Evolutionary conservation across 2,888 invertebrate species (phyloP).

Genomic region (Lypha dubia): DNA sequence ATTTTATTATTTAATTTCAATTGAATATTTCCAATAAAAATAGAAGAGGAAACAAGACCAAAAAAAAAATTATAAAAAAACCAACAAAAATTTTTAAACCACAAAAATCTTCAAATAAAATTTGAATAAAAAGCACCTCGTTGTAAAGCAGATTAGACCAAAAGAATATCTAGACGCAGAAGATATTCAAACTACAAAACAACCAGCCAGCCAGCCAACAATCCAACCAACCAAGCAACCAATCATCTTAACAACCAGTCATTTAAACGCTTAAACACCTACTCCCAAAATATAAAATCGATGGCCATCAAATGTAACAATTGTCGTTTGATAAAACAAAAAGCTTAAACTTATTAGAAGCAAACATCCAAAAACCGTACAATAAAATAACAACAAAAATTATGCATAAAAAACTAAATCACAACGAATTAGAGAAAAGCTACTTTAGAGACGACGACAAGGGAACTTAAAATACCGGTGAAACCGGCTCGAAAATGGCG

Average conservation of each 20-base stretch:
- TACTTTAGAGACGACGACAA: not conserved
- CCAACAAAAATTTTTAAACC: constrained; percentile 25
- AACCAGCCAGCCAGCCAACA: constrained; percentile 35
- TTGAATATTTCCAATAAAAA: constrained; percentile 75
- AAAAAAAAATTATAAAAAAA: constrained; percentile 19
- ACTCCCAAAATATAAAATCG: constrained; percentile 37
- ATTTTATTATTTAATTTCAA: constrained; percentile 58
- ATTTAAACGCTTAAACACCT: constrained; percentile 65
- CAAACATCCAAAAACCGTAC: constrained; percentile 14
- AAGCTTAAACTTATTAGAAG: constrained; percentile 37
- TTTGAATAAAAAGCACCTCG: constrained; percentile 62
- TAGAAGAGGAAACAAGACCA: constrained; percentile 41
- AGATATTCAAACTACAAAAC: constrained; percentile 1
- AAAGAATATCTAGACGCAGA: constrained; percentile 43
- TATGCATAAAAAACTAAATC: not conserved
- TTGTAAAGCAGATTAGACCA: constrained; percentile 54
- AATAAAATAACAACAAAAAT: constrained; percentile 13
- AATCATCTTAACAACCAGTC: constrained; percentile 75
- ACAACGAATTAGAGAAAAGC: constrained; percentile 19
- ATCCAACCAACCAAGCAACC: constrained; percentile 49
- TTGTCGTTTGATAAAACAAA: constrained; percentile 76
- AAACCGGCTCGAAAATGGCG: not conserved
- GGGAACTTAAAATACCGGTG: not conserved
- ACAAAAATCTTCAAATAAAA: constrained; percentile 75
- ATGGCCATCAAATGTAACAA: constrained; percentile 80